phyloP scores from a whole-genome alignment of 2,113 vertebrate genomes.

The Elachura formosa region DNA sequence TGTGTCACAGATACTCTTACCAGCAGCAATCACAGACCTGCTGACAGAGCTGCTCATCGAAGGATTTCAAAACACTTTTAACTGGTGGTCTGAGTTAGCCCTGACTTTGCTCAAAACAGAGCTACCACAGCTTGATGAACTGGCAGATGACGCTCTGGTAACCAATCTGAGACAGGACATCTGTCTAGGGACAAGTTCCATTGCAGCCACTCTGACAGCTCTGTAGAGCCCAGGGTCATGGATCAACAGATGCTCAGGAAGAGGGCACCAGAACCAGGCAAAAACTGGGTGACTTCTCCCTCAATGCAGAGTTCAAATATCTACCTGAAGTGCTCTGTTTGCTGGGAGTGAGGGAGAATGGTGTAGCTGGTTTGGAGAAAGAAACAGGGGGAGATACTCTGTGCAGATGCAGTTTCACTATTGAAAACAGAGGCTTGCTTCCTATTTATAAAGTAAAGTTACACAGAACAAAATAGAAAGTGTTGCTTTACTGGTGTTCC shows the following conservation, averaged over 20 bases:
- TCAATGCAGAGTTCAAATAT: background rate
- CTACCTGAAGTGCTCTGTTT: background rate
- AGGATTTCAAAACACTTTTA: background rate
- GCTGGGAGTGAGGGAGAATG: fast-evolving
- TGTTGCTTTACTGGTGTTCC: background rate
- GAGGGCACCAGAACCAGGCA: background rate
- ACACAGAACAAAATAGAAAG: background rate
- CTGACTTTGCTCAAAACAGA: background rate
- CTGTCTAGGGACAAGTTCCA: background rate
- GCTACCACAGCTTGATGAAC: background rate
- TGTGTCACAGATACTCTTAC: background rate
- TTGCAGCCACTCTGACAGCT: background rate
- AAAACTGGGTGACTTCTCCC: background rate
- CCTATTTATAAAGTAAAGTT: background rate
- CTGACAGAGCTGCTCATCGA: background rate
- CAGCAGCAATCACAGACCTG: background rate
- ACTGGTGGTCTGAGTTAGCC: background rate
- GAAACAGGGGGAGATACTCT: fast-evolving
- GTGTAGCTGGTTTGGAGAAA: background rate
- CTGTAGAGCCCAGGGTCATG: background rate
- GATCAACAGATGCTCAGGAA: background rate
- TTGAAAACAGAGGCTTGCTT: background rate
- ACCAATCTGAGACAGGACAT: background rate
- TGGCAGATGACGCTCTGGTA: background rate
- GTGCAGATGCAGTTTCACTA: background rate